Base-by-base conservation (phyloP, 2,888 invertebrate genomes). In the Drepanosiphum platanoidis region DNA sequence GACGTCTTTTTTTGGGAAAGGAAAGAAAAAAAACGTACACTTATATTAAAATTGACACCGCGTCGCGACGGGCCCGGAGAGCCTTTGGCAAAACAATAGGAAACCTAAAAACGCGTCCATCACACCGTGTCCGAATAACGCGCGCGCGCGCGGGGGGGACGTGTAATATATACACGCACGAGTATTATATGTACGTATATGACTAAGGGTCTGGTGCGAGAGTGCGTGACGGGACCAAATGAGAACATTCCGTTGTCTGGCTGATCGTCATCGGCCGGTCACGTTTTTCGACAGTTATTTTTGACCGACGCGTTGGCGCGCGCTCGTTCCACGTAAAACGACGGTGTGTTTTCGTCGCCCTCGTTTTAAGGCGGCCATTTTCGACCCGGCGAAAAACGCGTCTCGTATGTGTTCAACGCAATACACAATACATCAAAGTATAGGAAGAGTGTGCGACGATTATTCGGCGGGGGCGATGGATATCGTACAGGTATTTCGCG, bases 41-140 rank as follows among this genome's bases (percentile, higher is more conserved):
- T 79, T 46, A 32, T 46, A 79, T 34, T 46, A 42, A 32, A 46
- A 46, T 66, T 11, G 34, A 79, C 79, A 30, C 9, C 18, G 46
- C 0, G n/a, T 13, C n/a, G 70, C n/a, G 71, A 42, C 71, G 5
- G 13, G 11, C 42, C 42, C 42, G 11, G 42, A 9, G 42, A 42
- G 42, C n/a, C n/a, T 42, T 42, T 9, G 52, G 39, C 13, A 52
- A 34, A 58, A 74, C 30, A 52, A 74, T 22, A 34, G 52, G n/a
- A 80, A 80, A 80, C 46, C 36, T n/a, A 32, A 68, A 80, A 68
- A 80, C 27, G 52, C 80, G 80, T 80, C 80, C 34, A 70, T 70
- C 68, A 68, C 46, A 68, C 46, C 34, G 46, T 32, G 68, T 79
- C 66, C n/a, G 32, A 77, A 18, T 27, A 15, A 15, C 8, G 5